A percentile compares a stretch with the other conserved stretches of the same genome.
Conservation (phyloP, 2,113 vertebrate genomes). For the Callionymus lyra region DNA sequence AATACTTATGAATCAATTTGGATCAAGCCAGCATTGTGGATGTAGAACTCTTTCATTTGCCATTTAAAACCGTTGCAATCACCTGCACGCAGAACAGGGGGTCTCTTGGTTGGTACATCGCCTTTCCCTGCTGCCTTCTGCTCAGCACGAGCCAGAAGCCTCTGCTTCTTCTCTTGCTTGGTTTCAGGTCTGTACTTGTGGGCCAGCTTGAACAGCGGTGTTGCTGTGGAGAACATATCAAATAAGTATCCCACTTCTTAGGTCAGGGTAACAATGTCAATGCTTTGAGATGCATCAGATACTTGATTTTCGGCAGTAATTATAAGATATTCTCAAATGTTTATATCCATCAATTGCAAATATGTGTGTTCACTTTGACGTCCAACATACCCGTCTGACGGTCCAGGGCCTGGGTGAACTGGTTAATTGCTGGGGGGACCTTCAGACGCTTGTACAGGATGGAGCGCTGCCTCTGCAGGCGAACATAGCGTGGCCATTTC, state of each 20-base stretch:
- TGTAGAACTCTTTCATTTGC: background rate
- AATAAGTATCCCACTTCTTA: too few relatives aligned
- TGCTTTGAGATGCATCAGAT: constrained; percentile 47
- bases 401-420: constrained; percentile 95
- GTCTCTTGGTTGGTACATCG: constrained; percentile 86
- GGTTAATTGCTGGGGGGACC: constrained; percentile 94
- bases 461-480: constrained; percentile 89
- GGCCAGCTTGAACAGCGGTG: constrained; percentile 93
- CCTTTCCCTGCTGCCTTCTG: constrained; percentile 94
- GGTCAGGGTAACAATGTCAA: background rate
- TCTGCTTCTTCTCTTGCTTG: constrained; percentile 91
- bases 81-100: constrained; percentile 87
- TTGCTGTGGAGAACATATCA: constrained; percentile 60
- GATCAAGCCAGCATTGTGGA: background rate
- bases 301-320: constrained; percentile 66
- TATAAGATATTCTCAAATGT: constrained; percentile 58
- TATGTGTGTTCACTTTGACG: background rate
- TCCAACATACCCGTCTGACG: constrained; percentile 81
- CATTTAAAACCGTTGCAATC: constrained; percentile 2
- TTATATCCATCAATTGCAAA: constrained; percentile 59
- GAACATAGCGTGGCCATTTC: constrained; percentile 93
- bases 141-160: constrained; percentile 88
- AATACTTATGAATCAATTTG: too few relatives aligned
- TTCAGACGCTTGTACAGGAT: constrained; percentile 96
- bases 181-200: constrained; percentile 96